Conservation (phyloP, 2,888 invertebrate genomes). For the Cryptocheilus praepositus region DNA sequence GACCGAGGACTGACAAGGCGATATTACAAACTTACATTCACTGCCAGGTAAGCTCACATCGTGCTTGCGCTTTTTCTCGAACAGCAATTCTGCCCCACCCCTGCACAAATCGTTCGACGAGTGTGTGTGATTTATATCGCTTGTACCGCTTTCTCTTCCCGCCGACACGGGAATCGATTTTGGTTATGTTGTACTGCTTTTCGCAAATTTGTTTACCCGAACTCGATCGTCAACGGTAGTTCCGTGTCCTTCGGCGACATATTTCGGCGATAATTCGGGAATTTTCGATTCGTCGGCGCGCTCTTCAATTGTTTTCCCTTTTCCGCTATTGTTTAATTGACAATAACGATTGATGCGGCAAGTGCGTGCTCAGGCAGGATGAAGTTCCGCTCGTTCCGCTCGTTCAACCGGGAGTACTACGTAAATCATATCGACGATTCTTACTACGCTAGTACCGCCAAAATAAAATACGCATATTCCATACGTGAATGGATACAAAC, state of each 20-base stretch:
- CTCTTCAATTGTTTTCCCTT: slow-evolving; percentile 2
- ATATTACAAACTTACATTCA: slow-evolving; percentile 74
- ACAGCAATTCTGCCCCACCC: slow-evolving; percentile 94
- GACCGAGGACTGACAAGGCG: background rate
- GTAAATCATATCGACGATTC: no score
- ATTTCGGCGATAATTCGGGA: slow-evolving; percentile 2
- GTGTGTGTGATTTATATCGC: background rate
- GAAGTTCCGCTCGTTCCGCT: slow-evolving; percentile 1
- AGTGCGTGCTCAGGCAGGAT: background rate
- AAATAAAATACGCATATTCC: no score
- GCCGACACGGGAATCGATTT: slow-evolving; percentile 7
- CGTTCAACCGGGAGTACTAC: background rate
- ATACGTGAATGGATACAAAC: no score
- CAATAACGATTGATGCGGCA: slow-evolving; percentile 10
- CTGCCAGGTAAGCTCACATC: slow-evolving; percentile 80
- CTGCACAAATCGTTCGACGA: slow-evolving; percentile 76
- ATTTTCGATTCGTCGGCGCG: background rate
- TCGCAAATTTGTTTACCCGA: slow-evolving; percentile 55
- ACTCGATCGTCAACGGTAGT: slow-evolving; percentile 59
- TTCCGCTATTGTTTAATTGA: slow-evolving; percentile 14
- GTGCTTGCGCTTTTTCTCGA: slow-evolving; percentile 87
- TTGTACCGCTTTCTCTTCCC: no score
- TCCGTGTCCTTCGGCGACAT: slow-evolving; percentile 45
- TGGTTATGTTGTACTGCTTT: slow-evolving; percentile 12
- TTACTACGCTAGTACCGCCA: no score